phyloP scores from a whole-genome alignment of 2,888 invertebrate genomes.

The Sinelater perroti region DNA sequence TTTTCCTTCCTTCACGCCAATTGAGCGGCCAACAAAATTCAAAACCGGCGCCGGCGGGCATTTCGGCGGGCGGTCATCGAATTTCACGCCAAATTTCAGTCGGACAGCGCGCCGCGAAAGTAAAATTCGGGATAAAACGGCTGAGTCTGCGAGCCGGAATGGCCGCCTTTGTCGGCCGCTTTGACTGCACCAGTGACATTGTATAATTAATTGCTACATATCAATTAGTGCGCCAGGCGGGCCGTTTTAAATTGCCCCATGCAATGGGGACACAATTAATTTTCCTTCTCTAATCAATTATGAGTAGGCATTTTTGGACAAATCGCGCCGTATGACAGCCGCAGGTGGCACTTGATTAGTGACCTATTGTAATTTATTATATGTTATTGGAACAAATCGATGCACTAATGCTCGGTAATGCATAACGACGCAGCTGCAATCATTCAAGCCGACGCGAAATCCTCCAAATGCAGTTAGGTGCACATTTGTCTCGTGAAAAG shows the following conservation, averaged over 20 bases:
- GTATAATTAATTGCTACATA: constrained; percentile 57
- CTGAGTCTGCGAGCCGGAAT: constrained; percentile 52
- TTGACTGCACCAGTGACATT: constrained; percentile 51
- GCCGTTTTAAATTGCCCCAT: constrained; percentile 54
- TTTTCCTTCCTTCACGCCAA: constrained; percentile 5
- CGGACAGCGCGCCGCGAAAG: constrained; percentile 41
- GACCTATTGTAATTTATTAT: constrained; percentile 22
- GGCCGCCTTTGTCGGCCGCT: constrained; percentile 50
- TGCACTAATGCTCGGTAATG: too few relatives aligned
- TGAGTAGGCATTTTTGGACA: constrained; percentile 53
- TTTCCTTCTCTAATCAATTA: constrained; percentile 56
- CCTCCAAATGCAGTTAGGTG: too few relatives aligned
- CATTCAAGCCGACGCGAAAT: too few relatives aligned
- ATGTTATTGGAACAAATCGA: constrained; percentile 2
- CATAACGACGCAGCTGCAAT: too few relatives aligned
- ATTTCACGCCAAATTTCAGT: constrained; percentile 27
- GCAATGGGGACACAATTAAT: constrained; percentile 53
- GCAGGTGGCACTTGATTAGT: constrained; percentile 51
- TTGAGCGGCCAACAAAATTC: constrained; percentile 12
- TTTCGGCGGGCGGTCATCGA: constrained; percentile 27
- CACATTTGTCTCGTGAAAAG: too few relatives aligned
- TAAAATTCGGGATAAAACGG: constrained; percentile 55
- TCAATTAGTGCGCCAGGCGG: constrained; percentile 56
- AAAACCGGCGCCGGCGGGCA: constrained; percentile 16
- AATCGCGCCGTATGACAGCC: constrained; percentile 48